Percentiles rank a stretch among this genome's conserved stretches.
These are phyloP conservation scores for Myotis daubentonii DNA, from an alignment of 2,797 vertebrate species.

Conservation along the genomic window DNA sequence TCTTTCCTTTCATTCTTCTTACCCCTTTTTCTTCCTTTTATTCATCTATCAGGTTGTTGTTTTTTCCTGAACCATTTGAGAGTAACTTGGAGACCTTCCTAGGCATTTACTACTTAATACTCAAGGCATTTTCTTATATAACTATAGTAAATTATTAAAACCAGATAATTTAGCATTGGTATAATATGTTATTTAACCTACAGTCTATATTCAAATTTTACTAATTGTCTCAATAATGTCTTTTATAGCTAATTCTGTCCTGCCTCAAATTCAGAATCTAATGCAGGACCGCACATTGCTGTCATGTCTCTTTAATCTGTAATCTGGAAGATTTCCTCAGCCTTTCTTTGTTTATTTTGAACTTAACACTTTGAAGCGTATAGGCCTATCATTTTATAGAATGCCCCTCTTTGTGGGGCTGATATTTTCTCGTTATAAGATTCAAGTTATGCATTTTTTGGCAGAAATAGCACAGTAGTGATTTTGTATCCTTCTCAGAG, in stretches of 20 bases:
- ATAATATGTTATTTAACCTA: not conserved
- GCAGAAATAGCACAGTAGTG: not conserved
- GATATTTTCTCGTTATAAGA: not conserved
- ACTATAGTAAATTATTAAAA: constrained; percentile 49
- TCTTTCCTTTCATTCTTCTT: not conserved
- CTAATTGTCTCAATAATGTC: not conserved
- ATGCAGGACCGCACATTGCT: not conserved
- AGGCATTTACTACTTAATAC: not conserved
- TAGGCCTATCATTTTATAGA: constrained; percentile 12
- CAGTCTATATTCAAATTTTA: not conserved
- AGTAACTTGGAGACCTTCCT: not conserved
- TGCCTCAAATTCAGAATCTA: not conserved
- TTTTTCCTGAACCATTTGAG: not conserved
- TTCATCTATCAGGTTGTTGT: not conserved
- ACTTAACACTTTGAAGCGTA: not conserved
- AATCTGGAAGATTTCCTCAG: not conserved
- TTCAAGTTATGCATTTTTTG: not conserved
- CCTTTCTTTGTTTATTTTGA: not conserved
- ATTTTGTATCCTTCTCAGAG: constrained; percentile 2
- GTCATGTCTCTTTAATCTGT: not conserved
- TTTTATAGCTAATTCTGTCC: not conserved
- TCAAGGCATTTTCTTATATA: not conserved
- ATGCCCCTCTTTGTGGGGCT: not conserved
- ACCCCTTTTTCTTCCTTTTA: not conserved
- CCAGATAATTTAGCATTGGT: not conserved